Conservation (phyloP, 2,113 vertebrate genomes). For the Oceanites oceanicus region DNA sequence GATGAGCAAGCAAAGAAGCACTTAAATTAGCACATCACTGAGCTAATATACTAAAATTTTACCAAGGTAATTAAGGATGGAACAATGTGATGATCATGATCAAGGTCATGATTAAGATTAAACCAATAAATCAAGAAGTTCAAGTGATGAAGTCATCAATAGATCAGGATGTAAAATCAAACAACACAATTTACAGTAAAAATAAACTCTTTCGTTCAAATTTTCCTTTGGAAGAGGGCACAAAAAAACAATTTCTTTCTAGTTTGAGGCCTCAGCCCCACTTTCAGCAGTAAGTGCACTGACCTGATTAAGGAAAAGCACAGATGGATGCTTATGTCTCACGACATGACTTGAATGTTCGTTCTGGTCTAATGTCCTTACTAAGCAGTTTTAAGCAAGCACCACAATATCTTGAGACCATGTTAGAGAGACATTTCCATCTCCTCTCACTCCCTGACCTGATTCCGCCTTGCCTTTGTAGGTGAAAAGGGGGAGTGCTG, state of each 20-base stretch:
- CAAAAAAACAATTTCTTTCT: background rate
- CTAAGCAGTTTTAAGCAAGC: background rate
- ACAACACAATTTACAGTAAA: background rate
- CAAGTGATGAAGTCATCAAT: background rate
- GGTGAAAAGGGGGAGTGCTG: background rate
- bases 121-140: background rate
- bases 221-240: background rate
- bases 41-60: slow-evolving; percentile 3
- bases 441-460: background rate
- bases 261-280: background rate
- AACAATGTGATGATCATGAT: background rate
- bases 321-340: background rate
- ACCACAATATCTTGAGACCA: background rate
- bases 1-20: slow-evolving; percentile 25
- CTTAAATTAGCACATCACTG: slow-evolving; percentile 23
- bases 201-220: background rate
- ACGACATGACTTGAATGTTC: background rate
- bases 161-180: background rate
- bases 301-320: background rate
- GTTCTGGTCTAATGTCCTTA: background rate
- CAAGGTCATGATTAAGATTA: slow-evolving; percentile 1
- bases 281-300: background rate
- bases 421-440: background rate
- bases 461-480: background rate
- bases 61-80: background rate